Evolutionary conservation across 2,113 vertebrate genomes (phyloP).

Genomic region (Clinocottus analis): DNA sequence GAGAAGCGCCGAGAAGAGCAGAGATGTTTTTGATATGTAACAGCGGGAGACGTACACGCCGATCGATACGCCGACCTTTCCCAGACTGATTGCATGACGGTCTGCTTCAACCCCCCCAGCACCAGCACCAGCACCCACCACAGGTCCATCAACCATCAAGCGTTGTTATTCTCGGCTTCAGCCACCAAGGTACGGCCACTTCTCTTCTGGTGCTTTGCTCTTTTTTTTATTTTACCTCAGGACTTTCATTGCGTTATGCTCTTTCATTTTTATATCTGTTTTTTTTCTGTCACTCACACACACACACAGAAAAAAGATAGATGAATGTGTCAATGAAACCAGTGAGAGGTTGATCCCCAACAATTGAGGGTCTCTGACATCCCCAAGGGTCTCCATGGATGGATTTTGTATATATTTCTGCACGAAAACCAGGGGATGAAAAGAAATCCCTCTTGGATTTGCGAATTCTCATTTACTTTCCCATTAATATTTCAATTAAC

Average conservation of each 20-base stretch:
- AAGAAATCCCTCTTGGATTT: constrained; percentile 57
- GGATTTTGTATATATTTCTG: constrained; percentile 45
- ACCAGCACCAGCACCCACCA: constrained; percentile 23
- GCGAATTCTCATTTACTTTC: constrained; percentile 72
- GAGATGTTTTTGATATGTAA: constrained; percentile 73
- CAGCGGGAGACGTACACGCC: constrained; percentile 57
- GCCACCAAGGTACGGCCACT: neutral
- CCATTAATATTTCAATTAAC: constrained; percentile 79
- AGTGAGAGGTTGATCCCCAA: constrained; percentile 23
- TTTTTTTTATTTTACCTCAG: constrained; percentile 33
- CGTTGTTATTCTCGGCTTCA: constrained; percentile 53
- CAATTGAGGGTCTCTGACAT: constrained; percentile 39
- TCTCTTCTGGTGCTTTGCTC: constrained; percentile 1
- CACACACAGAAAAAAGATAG: neutral
- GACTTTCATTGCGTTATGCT: neutral
- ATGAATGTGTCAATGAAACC: constrained; percentile 35
- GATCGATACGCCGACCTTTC: constrained; percentile 80
- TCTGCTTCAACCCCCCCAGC: constrained; percentile 30
- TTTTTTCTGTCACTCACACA: constrained; percentile 16
- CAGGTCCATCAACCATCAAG: constrained; percentile 55
- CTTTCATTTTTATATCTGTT: constrained; percentile 14
- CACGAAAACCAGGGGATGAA: constrained; percentile 45
- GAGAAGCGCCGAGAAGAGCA: constrained; percentile 61
- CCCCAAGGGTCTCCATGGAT: constrained; percentile 28
- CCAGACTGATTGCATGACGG: constrained; percentile 67